Evolutionary conservation across 2,888 invertebrate species (phyloP).

Genomic region (Conomelus anceps): DNA sequence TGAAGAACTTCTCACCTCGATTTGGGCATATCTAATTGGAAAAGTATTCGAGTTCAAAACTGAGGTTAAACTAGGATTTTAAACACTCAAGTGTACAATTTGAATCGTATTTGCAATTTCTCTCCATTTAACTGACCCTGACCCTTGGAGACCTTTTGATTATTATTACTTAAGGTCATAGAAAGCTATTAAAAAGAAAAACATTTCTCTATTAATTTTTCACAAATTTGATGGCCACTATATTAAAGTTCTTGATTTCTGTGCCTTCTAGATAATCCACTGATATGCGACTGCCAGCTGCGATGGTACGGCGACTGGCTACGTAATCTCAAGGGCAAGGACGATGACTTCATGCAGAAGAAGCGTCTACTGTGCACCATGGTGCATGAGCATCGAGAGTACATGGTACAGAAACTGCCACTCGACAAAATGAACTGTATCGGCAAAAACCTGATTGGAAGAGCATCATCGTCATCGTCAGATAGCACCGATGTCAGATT

Average conservation of each 20-base stretch:
- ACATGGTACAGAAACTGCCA: conserved; percentile 73
- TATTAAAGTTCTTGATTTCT: background rate
- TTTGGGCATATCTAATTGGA: no score
- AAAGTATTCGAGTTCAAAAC: no score
- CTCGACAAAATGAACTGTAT: conserved; percentile 77
- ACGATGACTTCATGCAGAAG: conserved; percentile 83
- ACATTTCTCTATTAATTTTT: no score
- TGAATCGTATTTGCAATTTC: no score
- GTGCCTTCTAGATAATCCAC: conserved; percentile 66
- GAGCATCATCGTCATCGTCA: conserved; percentile 23
- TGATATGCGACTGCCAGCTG: conserved; percentile 80
- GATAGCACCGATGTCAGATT: background rate
- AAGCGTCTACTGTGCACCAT: conserved; percentile 77
- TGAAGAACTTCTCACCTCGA: no score
- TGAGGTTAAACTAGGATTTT: no score
- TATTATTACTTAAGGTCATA: no score
- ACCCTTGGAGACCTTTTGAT: no score
- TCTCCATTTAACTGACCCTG: no score
- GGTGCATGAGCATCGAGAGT: conserved; percentile 72
- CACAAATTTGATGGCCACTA: no score
- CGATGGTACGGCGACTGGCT: conserved; percentile 83
- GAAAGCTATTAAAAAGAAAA: no score
- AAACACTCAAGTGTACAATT: no score
- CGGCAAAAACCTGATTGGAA: conserved; percentile 37
- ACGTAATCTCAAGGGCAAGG: conserved; percentile 66